These are phyloP conservation scores for Andrena minutula DNA, from an alignment of 2,888 invertebrate species.

Conservation along the genomic window DNA sequence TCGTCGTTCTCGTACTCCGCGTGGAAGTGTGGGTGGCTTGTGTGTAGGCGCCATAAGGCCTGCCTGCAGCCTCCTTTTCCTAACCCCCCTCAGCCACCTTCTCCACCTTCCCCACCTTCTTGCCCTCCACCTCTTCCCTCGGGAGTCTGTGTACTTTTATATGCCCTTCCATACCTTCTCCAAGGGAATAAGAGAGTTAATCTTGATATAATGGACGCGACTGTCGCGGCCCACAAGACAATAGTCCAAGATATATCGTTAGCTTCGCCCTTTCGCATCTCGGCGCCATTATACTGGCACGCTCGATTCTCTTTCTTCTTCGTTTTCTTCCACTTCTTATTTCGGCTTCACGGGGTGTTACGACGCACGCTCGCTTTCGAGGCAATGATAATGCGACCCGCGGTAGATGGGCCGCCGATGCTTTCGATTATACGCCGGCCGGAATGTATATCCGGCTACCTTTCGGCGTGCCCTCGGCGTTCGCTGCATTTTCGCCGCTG, in stretches of 20 bases:
- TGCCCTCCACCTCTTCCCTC: conserved; percentile 67
- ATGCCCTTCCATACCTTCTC: conserved; percentile 76
- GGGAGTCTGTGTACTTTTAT: conserved; percentile 75
- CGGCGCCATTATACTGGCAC: conserved; percentile 78
- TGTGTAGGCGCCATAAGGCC: conserved; percentile 77
- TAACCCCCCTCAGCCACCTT: conserved; percentile 33
- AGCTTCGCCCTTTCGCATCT: conserved; percentile 80
- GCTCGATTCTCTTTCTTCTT: conserved; percentile 72
- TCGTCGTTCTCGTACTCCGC: conserved; percentile 63
- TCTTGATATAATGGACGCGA: conserved; percentile 85
- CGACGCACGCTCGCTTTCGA: conserved; percentile 64
- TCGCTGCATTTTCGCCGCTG: conserved; percentile 9
- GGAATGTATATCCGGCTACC: conserved; percentile 44
- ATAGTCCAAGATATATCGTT: conserved; percentile 84
- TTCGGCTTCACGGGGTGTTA: conserved; percentile 73
- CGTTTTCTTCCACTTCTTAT: conserved; percentile 60
- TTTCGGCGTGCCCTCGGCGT: background rate
- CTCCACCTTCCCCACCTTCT: conserved; percentile 44
- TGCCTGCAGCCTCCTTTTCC: conserved; percentile 63
- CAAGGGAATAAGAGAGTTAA: conserved; percentile 83
- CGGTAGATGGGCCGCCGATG: conserved; percentile 55
- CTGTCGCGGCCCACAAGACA: conserved; percentile 84
- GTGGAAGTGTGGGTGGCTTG: conserved; percentile 71
- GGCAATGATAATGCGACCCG: conserved; percentile 71
- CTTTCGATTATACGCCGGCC: conserved; percentile 51